phyloP scores from a whole-genome alignment of 2,888 invertebrate species.

The Ectemnius lituratus region DNA sequence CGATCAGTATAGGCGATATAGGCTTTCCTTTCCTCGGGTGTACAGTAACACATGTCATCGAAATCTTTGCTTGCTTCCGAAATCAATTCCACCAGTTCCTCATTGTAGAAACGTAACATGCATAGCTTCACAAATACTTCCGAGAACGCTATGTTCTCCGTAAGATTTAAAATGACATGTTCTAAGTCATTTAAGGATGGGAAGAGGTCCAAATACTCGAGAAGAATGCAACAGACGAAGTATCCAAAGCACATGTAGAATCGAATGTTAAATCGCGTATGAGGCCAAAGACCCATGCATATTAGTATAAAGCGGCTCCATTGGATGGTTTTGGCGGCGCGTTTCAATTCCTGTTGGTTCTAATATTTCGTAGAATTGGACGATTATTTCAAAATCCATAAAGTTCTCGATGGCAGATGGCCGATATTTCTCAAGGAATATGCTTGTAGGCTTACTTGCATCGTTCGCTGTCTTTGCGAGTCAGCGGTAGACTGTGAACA shows the following conservation, averaged over 20 bases:
- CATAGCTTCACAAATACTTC: constrained; percentile 65
- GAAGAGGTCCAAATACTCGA: constrained; percentile 66
- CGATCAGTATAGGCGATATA: constrained; percentile 60
- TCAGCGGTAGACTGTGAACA: too few species aligned
- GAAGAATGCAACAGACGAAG: constrained; percentile 64
- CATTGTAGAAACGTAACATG: constrained; percentile 62
- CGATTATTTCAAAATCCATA: too few species aligned
- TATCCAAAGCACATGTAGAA: constrained; percentile 62
- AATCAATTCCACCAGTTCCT: constrained; percentile 60
- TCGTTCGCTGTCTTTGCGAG: too few species aligned
- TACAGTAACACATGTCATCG: constrained; percentile 52
- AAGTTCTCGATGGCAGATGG: too few species aligned
- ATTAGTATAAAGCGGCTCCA: constrained; percentile 64
- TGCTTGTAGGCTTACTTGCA: too few species aligned
- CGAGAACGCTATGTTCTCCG: constrained; percentile 66
- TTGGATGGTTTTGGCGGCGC: constrained; percentile 53
- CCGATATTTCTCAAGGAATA: too few species aligned
- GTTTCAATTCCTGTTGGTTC: constrained; percentile 49
- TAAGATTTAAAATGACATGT: constrained; percentile 66
- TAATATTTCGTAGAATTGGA: neutral
- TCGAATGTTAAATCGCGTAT: constrained; percentile 49
- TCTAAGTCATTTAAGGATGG: constrained; percentile 63
- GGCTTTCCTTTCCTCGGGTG: constrained; percentile 50
- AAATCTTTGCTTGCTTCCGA: constrained; percentile 62
- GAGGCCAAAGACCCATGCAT: constrained; percentile 67